Evolutionary conservation across 2,113 vertebrate genomes (phyloP).

Genomic region (Aleadryas rufinucha): DNA sequence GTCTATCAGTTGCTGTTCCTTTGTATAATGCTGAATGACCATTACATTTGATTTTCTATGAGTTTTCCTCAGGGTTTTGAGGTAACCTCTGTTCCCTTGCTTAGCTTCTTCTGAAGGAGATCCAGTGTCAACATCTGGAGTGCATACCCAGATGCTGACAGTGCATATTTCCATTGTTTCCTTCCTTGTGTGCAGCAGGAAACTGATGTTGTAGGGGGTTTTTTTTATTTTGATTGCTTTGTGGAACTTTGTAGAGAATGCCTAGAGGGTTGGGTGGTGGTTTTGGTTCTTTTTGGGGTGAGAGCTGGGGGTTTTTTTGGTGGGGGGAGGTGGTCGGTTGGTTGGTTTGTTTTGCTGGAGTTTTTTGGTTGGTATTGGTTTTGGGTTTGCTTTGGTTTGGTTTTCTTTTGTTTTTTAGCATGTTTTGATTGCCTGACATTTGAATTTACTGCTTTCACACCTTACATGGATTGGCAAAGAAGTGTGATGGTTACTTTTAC

Average conservation of each 20-base stretch:
- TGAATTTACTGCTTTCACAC: background rate
- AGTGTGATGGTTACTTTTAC: background rate
- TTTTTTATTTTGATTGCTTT: background rate
- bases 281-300: background rate
- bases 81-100: background rate
- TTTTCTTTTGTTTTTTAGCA: background rate
- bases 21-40: background rate
- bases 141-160: background rate
- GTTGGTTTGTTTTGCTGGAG: background rate
- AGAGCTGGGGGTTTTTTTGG: accelerated
- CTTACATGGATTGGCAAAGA: background rate
- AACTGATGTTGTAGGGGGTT: accelerated
- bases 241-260: background rate
- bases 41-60: background rate
- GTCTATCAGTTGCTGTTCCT: background rate
- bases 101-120: background rate
- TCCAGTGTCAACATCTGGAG: background rate
- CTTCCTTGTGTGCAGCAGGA: background rate
- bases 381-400: background rate
- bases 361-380: background rate
- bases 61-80: background rate
- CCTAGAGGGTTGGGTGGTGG: background rate
- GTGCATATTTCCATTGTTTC: background rate
- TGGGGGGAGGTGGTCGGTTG: accelerated
- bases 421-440: background rate